A percentile compares a stretch with the other conserved stretches of the same genome.
Evolutionary conservation across 2,888 invertebrate genomes (phyloP).

Genomic region (Cheilosia scutellata): DNA sequence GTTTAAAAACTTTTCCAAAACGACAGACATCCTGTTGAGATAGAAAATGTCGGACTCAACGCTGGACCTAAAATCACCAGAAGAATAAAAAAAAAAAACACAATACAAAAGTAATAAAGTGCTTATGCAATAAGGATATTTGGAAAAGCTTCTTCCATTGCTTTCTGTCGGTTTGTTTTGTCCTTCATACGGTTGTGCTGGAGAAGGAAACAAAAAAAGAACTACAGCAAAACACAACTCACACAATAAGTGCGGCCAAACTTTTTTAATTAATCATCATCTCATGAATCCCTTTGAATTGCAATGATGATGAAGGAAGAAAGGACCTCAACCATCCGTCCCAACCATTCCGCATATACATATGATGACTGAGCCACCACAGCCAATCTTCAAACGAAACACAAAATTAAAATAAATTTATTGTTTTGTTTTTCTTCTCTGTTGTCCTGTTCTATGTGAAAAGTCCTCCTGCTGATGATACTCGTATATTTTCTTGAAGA

Average conservation of each 20-base stretch:
- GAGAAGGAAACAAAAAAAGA: background rate
- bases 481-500: conserved; percentile 33
- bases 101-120: conserved; percentile 37
- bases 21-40: conserved; percentile 24
- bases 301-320: conserved; percentile 35
- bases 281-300: conserved; percentile 65
- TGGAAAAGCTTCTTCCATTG: conserved; percentile 36
- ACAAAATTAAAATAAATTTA: conserved; percentile 69
- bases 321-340: background rate
- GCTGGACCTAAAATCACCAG: conserved; percentile 33
- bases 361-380: conserved; percentile 13
- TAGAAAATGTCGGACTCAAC: conserved; percentile 13
- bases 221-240: conserved; percentile 21
- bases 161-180: conserved; percentile 11
- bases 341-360: background rate
- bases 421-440: conserved; percentile 59
- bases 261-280: conserved; percentile 75
- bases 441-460: conserved; percentile 2
- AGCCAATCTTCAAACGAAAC: conserved; percentile 16
- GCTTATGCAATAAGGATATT: conserved; percentile 50
- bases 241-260: conserved; percentile 66
- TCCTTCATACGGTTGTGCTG: conserved; percentile 12
- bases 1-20: conserved; percentile 13
- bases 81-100: conserved; percentile 15
- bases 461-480: conserved; percentile 8